These are phyloP conservation scores for Troilus luridus DNA, from an alignment of 2,888 invertebrate genomes.

Conservation along the genomic window DNA sequence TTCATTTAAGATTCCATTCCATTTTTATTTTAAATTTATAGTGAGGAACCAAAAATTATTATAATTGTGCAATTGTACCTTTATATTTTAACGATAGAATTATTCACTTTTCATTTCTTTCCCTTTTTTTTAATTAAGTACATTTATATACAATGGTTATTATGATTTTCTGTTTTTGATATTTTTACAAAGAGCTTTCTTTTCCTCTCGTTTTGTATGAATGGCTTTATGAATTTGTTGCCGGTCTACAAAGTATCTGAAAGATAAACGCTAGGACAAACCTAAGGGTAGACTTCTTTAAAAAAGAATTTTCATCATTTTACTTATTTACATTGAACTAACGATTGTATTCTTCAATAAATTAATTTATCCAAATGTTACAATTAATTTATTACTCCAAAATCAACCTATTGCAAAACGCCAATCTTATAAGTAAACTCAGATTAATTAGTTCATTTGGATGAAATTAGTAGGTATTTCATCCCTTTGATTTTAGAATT, in stretches of 20 bases:
- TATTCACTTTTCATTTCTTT: conserved; percentile 3
- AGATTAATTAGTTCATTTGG: too few relatives aligned
- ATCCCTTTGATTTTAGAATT: too few relatives aligned
- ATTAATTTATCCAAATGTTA: conserved; percentile 53
- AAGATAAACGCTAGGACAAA: conserved; percentile 21
- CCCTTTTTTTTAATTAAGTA: background rate
- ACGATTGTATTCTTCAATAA: conserved; percentile 57
- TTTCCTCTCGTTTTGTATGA: background rate
- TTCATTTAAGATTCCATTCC: conserved; percentile 53
- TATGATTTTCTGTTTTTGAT: background rate
- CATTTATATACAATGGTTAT: background rate
- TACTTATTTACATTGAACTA: conserved; percentile 44
- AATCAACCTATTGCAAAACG: too few relatives aligned
- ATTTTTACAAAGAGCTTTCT: background rate
- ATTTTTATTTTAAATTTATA: conserved; percentile 51
- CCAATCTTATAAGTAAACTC: too few relatives aligned
- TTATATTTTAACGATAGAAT: conserved; percentile 41
- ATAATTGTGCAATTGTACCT: conserved; percentile 45
- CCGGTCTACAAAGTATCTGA: conserved; percentile 13
- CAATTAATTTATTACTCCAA: background rate
- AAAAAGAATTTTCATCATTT: conserved; percentile 30
- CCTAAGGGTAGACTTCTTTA: background rate
- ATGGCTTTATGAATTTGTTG: conserved; percentile 17
- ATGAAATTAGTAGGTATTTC: too few relatives aligned
- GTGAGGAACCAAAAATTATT: conserved; percentile 51